Evolutionary conservation across 2,113 vertebrate genomes (phyloP), one percentile per base, ranked within the genome.

Genomic region (Gallinago undulata): DNA sequence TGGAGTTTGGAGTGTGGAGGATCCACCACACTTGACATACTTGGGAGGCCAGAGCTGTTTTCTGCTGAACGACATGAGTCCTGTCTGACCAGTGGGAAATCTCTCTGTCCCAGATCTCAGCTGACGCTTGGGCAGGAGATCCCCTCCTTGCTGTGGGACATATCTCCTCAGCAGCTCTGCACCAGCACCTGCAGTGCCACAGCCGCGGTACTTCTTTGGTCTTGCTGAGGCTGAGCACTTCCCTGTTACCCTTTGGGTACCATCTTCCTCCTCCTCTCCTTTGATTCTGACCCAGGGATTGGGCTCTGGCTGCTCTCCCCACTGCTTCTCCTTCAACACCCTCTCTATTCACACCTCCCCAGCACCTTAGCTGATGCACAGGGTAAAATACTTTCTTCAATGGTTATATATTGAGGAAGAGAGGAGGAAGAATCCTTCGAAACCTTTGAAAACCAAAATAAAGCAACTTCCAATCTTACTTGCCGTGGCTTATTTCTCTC

Each of bases 191-290:
- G n/a, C 81, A 39, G 53, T 33, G 62, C 48, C 79, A 28, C 11
- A 9, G 2, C 60, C 70, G 7, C 0, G 2, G n/a, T 2, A 7
- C 3, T 3, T 30, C 64, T 84, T 81, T n/a, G 74, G 14, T 45
- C 27, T 41, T 53, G 31, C 51, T 78, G 69, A 87, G 37, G 50
- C 10, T 48, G 88, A 74, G 47, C 19, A 13, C 21, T 78, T 50
- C 48, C 23, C 51, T 50, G 31, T 31, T 31, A 72, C 14, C 41
- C 28, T 81, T 39, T 48, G 59, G 45, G 17, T 56, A 35, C 23
- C 25, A 14, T 24, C 45, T 27, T 76, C 84, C 10, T 84, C n/a
- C n/a, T 60, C 19, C 59, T 75, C 56, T 24, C 0, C 62, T 70
- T 64, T 13, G 21, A 16, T 73, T n/a, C 57, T 51, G 47, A 22